Evolutionary conservation across 1,140 invertebrate genomes (phyloP), one percentile per base, ranked within the genome.

Genomic region (Lysiphlebus fabarum): DNA sequence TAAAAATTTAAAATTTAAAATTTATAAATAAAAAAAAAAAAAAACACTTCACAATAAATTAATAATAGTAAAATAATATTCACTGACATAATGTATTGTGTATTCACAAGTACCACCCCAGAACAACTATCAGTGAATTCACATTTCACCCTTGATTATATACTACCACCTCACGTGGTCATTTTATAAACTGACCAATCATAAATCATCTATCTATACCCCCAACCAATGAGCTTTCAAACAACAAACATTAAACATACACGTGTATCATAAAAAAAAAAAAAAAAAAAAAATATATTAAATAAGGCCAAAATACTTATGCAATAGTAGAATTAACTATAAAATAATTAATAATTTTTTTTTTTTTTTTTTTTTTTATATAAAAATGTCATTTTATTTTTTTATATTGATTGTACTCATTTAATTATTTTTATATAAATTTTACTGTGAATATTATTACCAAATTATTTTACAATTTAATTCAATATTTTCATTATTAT

Each of bases 141-240:
- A 67, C 72, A 70, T 61, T 71, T 69, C 70, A 72, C 69, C 70
- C 70, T 67, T 64, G 62, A 68, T 80, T 80, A 78, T 79, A 80
- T 80, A 79, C 71, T 62, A 54, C 63, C 65, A 63, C 64, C 70
- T 73, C 77, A 79, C 77, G 73, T 79, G 77, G 76, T 78, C 67
- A 72, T 64, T 64, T 76, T 74, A 77, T 77, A 72, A 70, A 70
- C 41, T 64, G 66, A 63, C 77, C 76, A 78, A 78, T 77, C 53
- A 65, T 49, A 62, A 59, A 51, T 53, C 54, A 36, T 59, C 66
- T 66, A 69, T 63, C 61, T 55, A 55, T 36, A 55, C n/a, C 45
- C 60, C 34, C 51, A 41, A 56, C 74, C 74, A 76, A 78, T 77
- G 42, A 62, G 61, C 48, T 37, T 38, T 62, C 53, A 47, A 54